Evolutionary conservation across 2,888 invertebrate genomes (phyloP).

Genomic region (Heliconius ismenius): DNA sequence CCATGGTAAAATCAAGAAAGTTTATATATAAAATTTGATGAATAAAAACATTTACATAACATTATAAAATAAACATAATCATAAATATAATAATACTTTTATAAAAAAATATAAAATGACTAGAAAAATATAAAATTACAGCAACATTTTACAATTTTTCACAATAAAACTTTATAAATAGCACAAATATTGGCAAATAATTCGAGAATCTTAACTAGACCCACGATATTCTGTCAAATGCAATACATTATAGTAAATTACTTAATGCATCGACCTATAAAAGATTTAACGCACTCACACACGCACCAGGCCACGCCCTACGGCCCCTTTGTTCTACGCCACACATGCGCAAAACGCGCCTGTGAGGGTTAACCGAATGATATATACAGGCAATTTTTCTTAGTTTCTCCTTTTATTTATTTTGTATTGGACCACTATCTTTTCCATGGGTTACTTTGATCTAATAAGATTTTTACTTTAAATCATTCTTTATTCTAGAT

Average conservation of each 20-base stretch:
- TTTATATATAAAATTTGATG: too few species aligned
- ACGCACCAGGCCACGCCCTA: constrained; percentile 58
- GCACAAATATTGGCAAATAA: background rate
- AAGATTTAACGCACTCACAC: constrained; percentile 72
- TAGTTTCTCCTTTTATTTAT: constrained; percentile 62
- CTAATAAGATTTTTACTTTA: background rate
- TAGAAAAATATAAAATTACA: background rate
- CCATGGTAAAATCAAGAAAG: too few species aligned
- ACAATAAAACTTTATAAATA: background rate
- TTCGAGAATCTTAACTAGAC: constrained; percentile 1
- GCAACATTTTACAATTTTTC: background rate
- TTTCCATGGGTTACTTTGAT: constrained; percentile 40
- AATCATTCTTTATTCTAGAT: background rate
- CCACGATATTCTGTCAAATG: constrained; percentile 63
- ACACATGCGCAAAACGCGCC: constrained; percentile 61
- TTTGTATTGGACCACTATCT: constrained; percentile 46
- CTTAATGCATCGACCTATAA: constrained; percentile 81
- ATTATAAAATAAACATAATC: background rate
- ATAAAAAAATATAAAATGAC: background rate
- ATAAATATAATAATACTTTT: background rate
- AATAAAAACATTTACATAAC: background rate
- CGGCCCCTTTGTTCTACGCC: constrained; percentile 65
- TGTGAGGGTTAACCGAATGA: constrained; percentile 63
- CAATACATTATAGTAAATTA: constrained; percentile 79
- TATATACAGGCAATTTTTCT: constrained; percentile 69